Percentiles rank a stretch among this genome's conserved stretches.
Conservation (phyloP, 2,888 invertebrate species). For the Platycnemis pennipes region DNA sequence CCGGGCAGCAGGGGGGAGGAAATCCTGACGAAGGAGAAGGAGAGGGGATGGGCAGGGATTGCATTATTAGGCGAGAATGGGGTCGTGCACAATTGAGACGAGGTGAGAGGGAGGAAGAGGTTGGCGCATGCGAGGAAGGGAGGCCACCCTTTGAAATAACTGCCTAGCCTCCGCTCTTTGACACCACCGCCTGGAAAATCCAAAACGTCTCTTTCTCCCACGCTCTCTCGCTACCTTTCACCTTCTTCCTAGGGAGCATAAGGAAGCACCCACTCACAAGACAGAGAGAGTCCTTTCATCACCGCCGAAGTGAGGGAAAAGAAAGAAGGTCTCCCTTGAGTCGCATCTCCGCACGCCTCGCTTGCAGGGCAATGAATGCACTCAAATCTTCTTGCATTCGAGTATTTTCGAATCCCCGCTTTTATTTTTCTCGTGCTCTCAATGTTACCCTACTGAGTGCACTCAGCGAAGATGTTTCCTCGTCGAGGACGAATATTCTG, state of each 20-base stretch:
- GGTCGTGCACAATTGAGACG: neutral
- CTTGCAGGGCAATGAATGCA: neutral
- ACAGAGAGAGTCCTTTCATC: neutral
- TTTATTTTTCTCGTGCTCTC: neutral
- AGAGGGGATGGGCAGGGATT: neutral
- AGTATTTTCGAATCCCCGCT: neutral
- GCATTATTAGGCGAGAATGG: neutral
- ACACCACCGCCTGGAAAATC: neutral
- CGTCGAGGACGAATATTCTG: neutral
- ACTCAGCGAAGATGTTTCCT: neutral
- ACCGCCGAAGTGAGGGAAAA: neutral
- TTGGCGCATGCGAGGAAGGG: neutral
- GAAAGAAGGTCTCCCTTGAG: neutral
- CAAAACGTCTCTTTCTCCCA: neutral
- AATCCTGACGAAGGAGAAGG: neutral
- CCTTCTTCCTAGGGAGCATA: neutral
- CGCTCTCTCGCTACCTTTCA: neutral
- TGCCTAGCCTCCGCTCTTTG: neutral
- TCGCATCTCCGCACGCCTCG: neutral
- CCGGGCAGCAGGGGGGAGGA: neutral
- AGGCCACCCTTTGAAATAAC: neutral
- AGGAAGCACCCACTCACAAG: neutral
- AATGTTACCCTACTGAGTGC: neutral
- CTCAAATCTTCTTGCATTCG: neutral
- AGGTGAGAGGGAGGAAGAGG: neutral